These are phyloP conservation scores for Bathybates hornii DNA, from an alignment of 2,113 vertebrate genomes.

Conservation along the genomic window DNA sequence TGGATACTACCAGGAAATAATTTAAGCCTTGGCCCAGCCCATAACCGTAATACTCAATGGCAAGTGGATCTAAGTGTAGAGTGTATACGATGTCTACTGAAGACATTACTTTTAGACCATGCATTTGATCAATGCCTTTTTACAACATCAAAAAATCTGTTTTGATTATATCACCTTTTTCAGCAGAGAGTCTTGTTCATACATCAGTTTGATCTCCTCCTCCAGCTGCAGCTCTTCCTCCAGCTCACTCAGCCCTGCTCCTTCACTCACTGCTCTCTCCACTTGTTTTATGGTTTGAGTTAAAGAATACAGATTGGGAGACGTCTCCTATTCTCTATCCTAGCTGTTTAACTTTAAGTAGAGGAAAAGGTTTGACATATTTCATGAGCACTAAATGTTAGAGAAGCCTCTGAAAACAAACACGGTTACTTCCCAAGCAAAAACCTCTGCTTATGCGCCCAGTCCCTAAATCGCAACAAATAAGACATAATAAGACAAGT, in stretches of 20 bases:
- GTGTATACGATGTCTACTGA: neutral
- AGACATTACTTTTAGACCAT: neutral
- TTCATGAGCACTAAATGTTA: neutral
- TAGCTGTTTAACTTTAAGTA: neutral
- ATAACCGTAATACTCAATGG: neutral
- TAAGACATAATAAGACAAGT: neutral
- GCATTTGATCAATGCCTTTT: neutral
- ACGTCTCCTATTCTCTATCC: neutral
- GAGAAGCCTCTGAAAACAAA: neutral
- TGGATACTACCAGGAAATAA: neutral
- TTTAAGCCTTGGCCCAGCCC: neutral
- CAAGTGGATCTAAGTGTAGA: neutral
- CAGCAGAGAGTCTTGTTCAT: slow-evolving; percentile 76
- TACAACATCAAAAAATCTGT: neutral
- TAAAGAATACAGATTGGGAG: neutral
- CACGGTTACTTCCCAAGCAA: neutral
- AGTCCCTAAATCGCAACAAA: neutral
- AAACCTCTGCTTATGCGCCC: neutral
- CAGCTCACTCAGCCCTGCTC: slow-evolving; percentile 58
- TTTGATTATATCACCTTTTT: slow-evolving; percentile 72
- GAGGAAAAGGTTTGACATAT: neutral
- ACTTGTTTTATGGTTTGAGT: neutral
- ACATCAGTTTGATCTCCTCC: slow-evolving; percentile 74
- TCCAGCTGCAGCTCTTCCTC: slow-evolving; percentile 75
- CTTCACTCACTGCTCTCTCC: neutral